These are phyloP conservation scores for Australoheros facetus DNA, from an alignment of 2,797 vertebrate genomes.

Conservation along the genomic window DNA sequence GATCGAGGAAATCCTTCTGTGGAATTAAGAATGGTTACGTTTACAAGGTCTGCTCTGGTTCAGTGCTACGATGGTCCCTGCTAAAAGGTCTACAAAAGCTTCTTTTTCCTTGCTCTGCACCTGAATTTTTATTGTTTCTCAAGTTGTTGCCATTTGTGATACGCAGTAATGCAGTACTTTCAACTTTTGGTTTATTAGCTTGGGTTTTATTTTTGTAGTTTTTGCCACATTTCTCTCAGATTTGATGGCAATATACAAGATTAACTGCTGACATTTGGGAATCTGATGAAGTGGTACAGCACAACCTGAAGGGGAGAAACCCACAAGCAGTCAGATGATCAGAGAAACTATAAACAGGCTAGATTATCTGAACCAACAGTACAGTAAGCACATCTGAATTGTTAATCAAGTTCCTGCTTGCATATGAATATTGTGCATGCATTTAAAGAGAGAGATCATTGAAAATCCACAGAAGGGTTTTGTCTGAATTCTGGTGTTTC, in stretches of 20 bases:
- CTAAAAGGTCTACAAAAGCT: conserved; percentile 29
- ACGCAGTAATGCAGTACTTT: not conserved
- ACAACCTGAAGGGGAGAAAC: not conserved
- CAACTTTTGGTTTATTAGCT: not conserved
- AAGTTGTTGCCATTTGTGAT: not conserved
- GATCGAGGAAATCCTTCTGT: conserved; percentile 63
- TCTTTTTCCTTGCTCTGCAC: not conserved
- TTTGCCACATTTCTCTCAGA: not conserved
- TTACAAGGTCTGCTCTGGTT: conserved; percentile 59
- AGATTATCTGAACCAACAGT: not conserved
- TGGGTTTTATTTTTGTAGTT: not conserved
- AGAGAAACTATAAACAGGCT: not conserved
- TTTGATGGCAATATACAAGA: not conserved
- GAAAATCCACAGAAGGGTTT: not conserved
- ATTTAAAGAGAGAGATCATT: not conserved
- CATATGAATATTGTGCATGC: not conserved
- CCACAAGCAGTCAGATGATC: not conserved
- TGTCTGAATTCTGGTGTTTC: not conserved
- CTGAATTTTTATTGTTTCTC: not conserved
- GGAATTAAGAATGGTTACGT: conserved; percentile 62
- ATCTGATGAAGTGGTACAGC: not conserved
- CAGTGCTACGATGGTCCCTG: conserved; percentile 7
- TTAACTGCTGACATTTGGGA: not conserved
- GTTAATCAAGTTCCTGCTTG: not conserved
- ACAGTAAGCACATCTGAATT: not conserved